These are phyloP conservation scores for Dendrophyllia cribrosa DNA, from an alignment of 64 coral and sea anemone species.

Conservation along the genomic window DNA sequence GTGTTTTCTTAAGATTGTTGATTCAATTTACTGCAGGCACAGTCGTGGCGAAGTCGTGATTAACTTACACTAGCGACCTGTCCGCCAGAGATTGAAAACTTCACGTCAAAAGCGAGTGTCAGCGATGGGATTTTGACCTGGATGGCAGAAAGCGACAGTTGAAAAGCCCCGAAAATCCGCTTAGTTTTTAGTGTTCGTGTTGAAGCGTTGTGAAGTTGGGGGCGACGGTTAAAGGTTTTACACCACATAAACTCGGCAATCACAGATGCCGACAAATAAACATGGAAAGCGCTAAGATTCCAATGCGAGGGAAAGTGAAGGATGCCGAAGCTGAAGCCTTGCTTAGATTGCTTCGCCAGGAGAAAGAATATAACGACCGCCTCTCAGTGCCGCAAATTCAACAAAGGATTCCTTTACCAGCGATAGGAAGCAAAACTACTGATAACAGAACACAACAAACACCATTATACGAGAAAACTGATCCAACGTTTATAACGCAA, in stretches of 20 bases:
- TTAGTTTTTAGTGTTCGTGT: not conserved
- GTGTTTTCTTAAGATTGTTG: constrained; percentile 54
- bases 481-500: constrained; percentile 51
- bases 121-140: not conserved
- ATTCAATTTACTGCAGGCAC: constrained; percentile 10
- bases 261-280: not conserved
- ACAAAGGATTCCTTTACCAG: constrained; percentile 78
- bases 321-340: constrained; percentile 90
- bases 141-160: not conserved
- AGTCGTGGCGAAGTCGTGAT: not conserved
- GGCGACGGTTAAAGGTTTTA: not conserved
- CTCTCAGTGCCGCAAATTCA: constrained; percentile 83
- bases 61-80: not conserved
- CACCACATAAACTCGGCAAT: no score
- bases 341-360: constrained; percentile 84
- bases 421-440: constrained; percentile 62
- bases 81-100: not conserved
- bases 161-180: not conserved
- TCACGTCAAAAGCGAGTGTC: not conserved
- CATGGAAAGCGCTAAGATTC: constrained; percentile 80
- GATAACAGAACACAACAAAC: constrained; percentile 15
- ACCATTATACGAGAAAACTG: not conserved
- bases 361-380: constrained; percentile 72
- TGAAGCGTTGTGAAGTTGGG: not conserved
- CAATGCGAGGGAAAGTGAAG: constrained; percentile 92